Evolutionary conservation across 2,113 vertebrate genomes (phyloP), one percentile per base, ranked within the genome.

Genomic region (Gobiocypris rarus): DNA sequence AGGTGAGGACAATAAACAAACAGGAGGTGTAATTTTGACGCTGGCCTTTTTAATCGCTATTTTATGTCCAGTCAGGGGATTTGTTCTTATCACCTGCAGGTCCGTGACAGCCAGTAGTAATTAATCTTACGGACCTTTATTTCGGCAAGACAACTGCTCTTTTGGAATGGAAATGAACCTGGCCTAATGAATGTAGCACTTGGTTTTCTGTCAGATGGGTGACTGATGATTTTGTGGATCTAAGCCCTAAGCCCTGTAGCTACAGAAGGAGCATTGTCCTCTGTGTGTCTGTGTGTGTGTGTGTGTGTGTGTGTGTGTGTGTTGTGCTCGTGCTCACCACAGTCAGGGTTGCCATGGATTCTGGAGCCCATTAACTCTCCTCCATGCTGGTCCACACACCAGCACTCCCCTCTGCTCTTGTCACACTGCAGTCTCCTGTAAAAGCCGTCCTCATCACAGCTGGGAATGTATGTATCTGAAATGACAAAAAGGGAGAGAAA

Each of bases 361-460:
- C 97, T 94, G 24, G 96, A 97, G 78, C 96, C 96, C 0, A 94
- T 96, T 84, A 97, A 94, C 90, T 99, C 96, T 7, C 92, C 91
- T 73, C 97, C 97, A 3, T 97, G 95, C 90, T 96, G 96, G 90
- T 98, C 96, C 26, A 97, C 97, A 1, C 97, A 98, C 97, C 97
- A 98, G 90, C 97, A 98, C 89, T 99, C 96, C 0, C 95, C 95
- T 1, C 93, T 94, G 3, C 92, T 90, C 22, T 93, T 93, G 90
- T 98, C 96, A 41, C 97, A 99, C 91, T 99, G 98, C 83, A 95
- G 96, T 93, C 96, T 96, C 86, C 95, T 95, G 92, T 97, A 99
- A 92, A 96, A 98, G 38, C 97, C 97, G 0, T 99, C 97, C 88
- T 99, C 97, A 0, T 99, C 97, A 2, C 98, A 99, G 94, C 96